Conservation (phyloP, 2,888 invertebrate genomes). For the Caenorhabditis sp. region DNA sequence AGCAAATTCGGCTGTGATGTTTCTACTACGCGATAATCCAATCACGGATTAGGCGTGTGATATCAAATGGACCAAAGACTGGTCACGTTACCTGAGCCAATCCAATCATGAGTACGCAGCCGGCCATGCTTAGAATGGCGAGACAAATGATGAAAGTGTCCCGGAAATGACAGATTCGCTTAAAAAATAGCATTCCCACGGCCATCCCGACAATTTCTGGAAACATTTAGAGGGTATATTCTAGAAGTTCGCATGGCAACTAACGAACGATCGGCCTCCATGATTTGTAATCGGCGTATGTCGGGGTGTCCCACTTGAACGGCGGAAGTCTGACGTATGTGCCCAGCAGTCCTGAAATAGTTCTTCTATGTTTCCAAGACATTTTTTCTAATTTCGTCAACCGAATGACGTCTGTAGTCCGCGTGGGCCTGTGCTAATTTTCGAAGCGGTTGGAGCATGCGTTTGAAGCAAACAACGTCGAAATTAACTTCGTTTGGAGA, state of each 20-base stretch:
- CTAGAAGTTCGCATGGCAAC: slow-evolving; percentile 3
- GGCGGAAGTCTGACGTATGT: slow-evolving; percentile 74
- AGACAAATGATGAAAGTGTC: slow-evolving; percentile 72
- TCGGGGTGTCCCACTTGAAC: slow-evolving; percentile 72
- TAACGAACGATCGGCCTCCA: slow-evolving; percentile 71
- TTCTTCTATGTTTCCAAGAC: not conserved
- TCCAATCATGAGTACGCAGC: slow-evolving; percentile 72
- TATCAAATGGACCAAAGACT: slow-evolving; percentile 18
- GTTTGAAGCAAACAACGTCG: slow-evolving; percentile 28
- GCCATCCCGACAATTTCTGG: slow-evolving; percentile 75
- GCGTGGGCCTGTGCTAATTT: slow-evolving; percentile 15
- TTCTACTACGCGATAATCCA: slow-evolving; percentile 8
- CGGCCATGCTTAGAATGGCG: slow-evolving; percentile 68
- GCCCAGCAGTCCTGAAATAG: slow-evolving; percentile 66
- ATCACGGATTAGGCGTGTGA: slow-evolving; percentile 22
- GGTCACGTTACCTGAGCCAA: slow-evolving; percentile 64
- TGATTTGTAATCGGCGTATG: slow-evolving; percentile 72
- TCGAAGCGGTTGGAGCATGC: not conserved
- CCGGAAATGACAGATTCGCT: slow-evolving; percentile 67
- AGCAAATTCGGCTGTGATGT: slow-evolving; percentile 3
- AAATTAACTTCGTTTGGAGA: slow-evolving; percentile 45
- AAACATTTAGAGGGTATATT: not conserved
- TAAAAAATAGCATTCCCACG: slow-evolving; percentile 72
- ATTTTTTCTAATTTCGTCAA: not conserved
- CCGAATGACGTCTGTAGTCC: slow-evolving; percentile 19